These are phyloP conservation scores for Cyclargus thomasi DNA, from an alignment of 1,140 invertebrate genomes.

Conservation along the genomic window DNA sequence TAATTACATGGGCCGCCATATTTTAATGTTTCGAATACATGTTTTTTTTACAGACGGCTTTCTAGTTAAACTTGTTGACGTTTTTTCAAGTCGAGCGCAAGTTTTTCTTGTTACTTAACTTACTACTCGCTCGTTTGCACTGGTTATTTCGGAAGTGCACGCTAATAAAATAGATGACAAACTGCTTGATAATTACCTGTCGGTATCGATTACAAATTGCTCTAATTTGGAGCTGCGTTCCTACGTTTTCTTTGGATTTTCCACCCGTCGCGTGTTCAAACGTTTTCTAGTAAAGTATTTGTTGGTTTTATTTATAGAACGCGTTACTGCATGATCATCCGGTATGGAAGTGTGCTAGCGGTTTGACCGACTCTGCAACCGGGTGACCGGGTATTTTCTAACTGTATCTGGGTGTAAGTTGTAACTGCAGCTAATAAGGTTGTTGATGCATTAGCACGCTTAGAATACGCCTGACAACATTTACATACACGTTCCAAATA, in stretches of 20 bases:
- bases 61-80: slow-evolving; percentile 20
- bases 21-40: slow-evolving; percentile 24
- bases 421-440: slow-evolving; percentile 59
- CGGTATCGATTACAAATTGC: no score
- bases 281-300: background rate
- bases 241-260: background rate
- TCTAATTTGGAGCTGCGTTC: background rate
- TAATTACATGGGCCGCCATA: slow-evolving; percentile 35
- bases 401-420: slow-evolving; percentile 65
- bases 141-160: background rate
- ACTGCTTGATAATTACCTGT: background rate
- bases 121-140: background rate
- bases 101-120: background rate
- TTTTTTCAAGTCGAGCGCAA: background rate
- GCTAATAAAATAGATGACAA: background rate
- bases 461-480: background rate
- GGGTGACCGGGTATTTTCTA: slow-evolving; percentile 66
- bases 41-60: slow-evolving; percentile 28
- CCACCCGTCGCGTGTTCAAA: background rate
- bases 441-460: slow-evolving; percentile 11
- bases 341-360: slow-evolving; percentile 56
- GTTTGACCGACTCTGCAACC: slow-evolving; percentile 51
- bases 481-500: slow-evolving; percentile 9
- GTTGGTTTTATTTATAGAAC: background rate
- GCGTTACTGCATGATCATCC: slow-evolving; percentile 35